Evolutionary conservation across 2,888 invertebrate species (phyloP).

Genomic region (Iselma pallidipennis): DNA sequence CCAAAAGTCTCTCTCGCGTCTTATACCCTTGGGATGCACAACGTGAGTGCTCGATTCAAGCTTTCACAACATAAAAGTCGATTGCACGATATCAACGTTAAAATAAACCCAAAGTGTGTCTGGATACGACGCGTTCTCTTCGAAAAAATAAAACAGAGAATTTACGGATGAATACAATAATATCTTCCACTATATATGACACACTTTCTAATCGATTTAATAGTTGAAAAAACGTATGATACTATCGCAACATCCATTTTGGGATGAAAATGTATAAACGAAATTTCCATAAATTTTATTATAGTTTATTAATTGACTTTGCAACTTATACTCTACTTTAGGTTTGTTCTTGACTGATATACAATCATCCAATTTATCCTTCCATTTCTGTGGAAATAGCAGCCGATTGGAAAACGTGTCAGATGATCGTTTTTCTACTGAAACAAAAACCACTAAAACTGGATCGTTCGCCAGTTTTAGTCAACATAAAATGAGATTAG

Average conservation of each 20-base stretch:
- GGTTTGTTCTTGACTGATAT: constrained; percentile 3
- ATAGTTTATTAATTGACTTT: neutral
- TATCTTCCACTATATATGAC: too few species aligned
- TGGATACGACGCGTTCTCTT: neutral
- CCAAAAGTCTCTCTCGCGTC: neutral
- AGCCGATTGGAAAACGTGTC: neutral
- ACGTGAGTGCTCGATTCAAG: neutral
- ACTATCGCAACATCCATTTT: too few species aligned
- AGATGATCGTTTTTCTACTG: neutral
- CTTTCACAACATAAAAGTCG: neutral
- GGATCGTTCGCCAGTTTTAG: too few species aligned
- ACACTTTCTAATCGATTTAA: too few species aligned
- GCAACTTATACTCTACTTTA: neutral
- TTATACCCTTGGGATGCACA: neutral
- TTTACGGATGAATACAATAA: too few species aligned
- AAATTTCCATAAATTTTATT: neutral
- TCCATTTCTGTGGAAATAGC: neutral
- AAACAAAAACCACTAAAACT: neutral
- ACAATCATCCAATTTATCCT: neutral
- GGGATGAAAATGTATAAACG: too few species aligned
- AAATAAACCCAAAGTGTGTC: neutral
- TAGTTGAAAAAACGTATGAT: too few species aligned
- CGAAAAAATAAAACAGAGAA: neutral
- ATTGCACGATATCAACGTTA: neutral
- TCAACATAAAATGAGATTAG: neutral